These are phyloP conservation scores for Calameuta idolon DNA, from an alignment of 2,888 invertebrate species.

Conservation along the genomic window DNA sequence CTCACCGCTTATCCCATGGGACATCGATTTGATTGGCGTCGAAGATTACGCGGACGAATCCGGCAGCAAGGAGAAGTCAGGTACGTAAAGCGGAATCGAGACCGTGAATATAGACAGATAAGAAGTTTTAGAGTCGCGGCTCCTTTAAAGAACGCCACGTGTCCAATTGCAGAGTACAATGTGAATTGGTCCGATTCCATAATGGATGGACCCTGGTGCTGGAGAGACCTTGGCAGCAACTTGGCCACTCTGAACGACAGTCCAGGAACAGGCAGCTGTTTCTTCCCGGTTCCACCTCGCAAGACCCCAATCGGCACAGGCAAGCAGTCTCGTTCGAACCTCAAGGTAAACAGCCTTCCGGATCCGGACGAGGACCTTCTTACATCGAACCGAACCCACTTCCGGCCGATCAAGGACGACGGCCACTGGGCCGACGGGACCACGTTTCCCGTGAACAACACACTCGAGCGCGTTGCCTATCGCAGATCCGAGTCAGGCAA, in stretches of 20 bases:
- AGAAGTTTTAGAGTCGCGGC: neutral
- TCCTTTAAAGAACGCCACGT: neutral
- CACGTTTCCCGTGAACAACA: conserved; percentile 75
- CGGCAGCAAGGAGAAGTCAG: conserved; percentile 49
- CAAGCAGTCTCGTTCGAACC: conserved; percentile 53
- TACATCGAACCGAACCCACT: conserved; percentile 84
- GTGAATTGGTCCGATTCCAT: conserved; percentile 64
- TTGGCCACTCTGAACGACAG: conserved; percentile 74
- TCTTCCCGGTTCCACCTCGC: conserved; percentile 72
- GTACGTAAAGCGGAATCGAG: conserved; percentile 36
- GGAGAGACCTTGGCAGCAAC: conserved; percentile 66
- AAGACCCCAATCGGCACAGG: conserved; percentile 49
- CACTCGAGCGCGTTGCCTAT: conserved; percentile 75
- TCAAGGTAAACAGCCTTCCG: conserved; percentile 49
- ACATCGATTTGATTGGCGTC: conserved; percentile 60
- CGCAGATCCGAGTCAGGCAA: conserved; percentile 72
- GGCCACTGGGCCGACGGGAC: conserved; percentile 76
- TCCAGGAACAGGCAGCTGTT: conserved; percentile 72
- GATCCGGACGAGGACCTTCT: conserved; percentile 77
- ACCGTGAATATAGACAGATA: conserved; percentile 16
- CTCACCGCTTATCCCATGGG: conserved; percentile 62
- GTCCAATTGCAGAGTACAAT: conserved; percentile 48
- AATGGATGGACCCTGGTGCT: conserved; percentile 63
- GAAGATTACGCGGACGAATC: conserved; percentile 57
- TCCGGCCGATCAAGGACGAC: conserved; percentile 81